These are phyloP conservation scores for Malacosoma neustria DNA, from an alignment of 2,888 invertebrate species.

Conservation along the genomic window DNA sequence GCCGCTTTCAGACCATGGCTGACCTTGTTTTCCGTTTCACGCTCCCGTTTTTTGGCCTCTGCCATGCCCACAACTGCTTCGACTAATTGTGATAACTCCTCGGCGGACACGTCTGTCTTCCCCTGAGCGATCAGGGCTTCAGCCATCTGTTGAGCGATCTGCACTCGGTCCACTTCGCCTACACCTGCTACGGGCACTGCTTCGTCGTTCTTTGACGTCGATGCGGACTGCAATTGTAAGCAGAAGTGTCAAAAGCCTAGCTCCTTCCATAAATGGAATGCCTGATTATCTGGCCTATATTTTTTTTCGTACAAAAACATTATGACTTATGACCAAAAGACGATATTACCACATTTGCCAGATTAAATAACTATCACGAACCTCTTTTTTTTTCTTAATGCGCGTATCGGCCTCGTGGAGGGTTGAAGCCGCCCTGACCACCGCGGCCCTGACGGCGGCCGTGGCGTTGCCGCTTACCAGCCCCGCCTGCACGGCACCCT, in stretches of 20 bases:
- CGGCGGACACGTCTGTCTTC: constrained; percentile 85
- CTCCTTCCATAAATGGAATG: too few relatives aligned
- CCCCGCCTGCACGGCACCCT: constrained; percentile 83
- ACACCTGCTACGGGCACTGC: constrained; percentile 82
- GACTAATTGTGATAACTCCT: constrained; percentile 85
- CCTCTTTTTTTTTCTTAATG: constrained; percentile 5
- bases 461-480: constrained; percentile 76
- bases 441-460: constrained; percentile 81
- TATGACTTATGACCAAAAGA: too few relatives aligned
- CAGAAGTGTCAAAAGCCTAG: too few relatives aligned
- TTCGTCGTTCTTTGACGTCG: constrained; percentile 27
- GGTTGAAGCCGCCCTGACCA: constrained; percentile 84
- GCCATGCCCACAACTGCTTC: constrained; percentile 81
- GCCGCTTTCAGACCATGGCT: constrained; percentile 3
- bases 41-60: constrained; percentile 50
- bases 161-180: constrained; percentile 84
- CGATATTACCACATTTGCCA: too few relatives aligned
- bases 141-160: constrained; percentile 88
- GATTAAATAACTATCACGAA: neutral
- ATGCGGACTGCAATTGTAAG: too few relatives aligned
- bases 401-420: constrained; percentile 77
- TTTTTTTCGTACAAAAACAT: too few relatives aligned
- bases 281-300: too few relatives aligned
- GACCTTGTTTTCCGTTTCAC: constrained; percentile 15
- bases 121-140: constrained; percentile 86